Percentiles rank a stretch among this genome's conserved stretches.
phyloP scores from a whole-genome alignment of 2,888 invertebrate genomes.

The Sarcophaga caerulescens region DNA sequence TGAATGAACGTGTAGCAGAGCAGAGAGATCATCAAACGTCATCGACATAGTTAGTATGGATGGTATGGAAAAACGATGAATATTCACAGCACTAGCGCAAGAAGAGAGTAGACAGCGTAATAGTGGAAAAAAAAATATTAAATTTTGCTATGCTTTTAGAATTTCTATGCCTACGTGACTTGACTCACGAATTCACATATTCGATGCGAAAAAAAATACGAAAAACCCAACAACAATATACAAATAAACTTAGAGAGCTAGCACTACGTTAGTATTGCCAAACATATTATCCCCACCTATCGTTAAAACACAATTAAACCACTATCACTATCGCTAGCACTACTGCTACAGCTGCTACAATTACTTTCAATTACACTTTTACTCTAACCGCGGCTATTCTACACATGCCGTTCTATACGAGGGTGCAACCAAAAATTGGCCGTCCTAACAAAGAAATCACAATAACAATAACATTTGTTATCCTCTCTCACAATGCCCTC shows the following conservation, averaged over 20 bases:
- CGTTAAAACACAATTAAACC: background rate
- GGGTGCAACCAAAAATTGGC: background rate
- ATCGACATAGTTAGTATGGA: background rate
- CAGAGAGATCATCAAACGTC: background rate
- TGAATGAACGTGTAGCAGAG: background rate
- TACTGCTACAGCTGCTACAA: background rate
- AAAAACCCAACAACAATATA: constrained; percentile 15
- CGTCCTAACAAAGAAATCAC: no score
- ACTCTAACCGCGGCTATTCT: background rate
- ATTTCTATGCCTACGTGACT: constrained; percentile 69
- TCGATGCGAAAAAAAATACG: background rate
- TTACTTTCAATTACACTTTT: background rate
- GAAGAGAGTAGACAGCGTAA: constrained; percentile 10
- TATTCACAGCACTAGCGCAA: background rate
- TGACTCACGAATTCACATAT: constrained; percentile 55
- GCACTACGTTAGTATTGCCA: background rate
- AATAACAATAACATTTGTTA: no score
- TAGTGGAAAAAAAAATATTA: constrained; percentile 2
- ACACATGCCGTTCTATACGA: background rate
- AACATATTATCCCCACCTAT: background rate
- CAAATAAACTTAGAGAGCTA: background rate
- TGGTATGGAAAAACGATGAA: constrained; percentile 1
- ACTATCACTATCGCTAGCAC: background rate
- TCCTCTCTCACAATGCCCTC: no score
- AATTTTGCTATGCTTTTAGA: constrained; percentile 40